These are phyloP conservation scores for Beris chalybata DNA, from an alignment of 2,888 invertebrate species.

Conservation along the genomic window DNA sequence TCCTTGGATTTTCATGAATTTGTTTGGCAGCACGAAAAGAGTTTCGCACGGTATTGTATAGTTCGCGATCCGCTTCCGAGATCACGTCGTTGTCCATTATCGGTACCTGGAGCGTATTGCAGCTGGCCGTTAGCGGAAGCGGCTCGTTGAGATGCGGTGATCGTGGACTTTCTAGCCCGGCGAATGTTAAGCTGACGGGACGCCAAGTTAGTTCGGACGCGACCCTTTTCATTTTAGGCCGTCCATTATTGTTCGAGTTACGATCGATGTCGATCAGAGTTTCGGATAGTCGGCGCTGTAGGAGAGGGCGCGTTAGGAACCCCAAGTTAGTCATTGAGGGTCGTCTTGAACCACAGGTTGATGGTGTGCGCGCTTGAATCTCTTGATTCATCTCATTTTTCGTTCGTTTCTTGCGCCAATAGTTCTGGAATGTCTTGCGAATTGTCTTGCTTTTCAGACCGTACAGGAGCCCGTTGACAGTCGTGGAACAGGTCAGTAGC, in stretches of 20 bases:
- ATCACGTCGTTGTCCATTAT: constrained; percentile 54
- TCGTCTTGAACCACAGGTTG: constrained; percentile 73
- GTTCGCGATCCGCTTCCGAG: constrained; percentile 51
- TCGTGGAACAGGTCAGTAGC: constrained; percentile 62
- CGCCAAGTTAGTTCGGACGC: constrained; percentile 60
- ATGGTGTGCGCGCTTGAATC: constrained; percentile 78
- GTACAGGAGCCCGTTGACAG: constrained; percentile 76
- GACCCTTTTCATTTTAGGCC: constrained; percentile 55
- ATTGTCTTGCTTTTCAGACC: constrained; percentile 74
- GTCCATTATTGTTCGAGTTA: constrained; percentile 43
- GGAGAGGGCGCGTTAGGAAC: constrained; percentile 58
- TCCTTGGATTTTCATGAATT: constrained; percentile 28
- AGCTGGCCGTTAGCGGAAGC: constrained; percentile 67
- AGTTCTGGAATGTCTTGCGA: constrained; percentile 73
- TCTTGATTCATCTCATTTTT: constrained; percentile 79
- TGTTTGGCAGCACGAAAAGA: constrained; percentile 41
- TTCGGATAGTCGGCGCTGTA: constrained; percentile 62
- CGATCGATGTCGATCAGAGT: constrained; percentile 59
- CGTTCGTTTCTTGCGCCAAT: constrained; percentile 75
- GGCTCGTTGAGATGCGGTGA: constrained; percentile 48
- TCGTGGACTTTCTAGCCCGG: constrained; percentile 45
- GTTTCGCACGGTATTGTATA: constrained; percentile 44
- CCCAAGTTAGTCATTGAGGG: constrained; percentile 68
- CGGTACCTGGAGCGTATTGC: constrained; percentile 66
- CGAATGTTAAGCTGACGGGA: constrained; percentile 50